phyloP scores from a whole-genome alignment of 2,797 vertebrate species.

The Ciconia nigra region DNA sequence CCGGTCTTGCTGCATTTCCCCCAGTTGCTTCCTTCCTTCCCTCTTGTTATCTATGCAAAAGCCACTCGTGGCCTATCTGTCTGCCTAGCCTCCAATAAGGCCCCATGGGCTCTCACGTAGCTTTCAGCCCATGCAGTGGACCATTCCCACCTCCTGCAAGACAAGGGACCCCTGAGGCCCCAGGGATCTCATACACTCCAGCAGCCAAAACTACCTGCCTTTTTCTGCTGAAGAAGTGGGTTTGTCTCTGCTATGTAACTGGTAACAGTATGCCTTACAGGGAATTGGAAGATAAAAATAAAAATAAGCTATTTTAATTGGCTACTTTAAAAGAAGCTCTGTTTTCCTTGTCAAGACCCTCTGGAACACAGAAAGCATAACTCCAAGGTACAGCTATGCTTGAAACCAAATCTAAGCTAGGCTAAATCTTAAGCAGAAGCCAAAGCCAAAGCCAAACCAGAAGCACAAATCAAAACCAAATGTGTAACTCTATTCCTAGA shows the following conservation, averaged over 20 bases:
- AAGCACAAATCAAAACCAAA: conserved; percentile 35
- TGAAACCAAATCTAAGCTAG: conserved; percentile 2
- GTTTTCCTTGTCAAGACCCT: background rate
- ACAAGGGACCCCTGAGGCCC: background rate
- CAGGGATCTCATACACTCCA: background rate
- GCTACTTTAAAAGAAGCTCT: background rate
- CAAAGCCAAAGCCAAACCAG: background rate
- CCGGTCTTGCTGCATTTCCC: background rate
- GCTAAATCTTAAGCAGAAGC: background rate
- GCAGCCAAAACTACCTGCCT: background rate
- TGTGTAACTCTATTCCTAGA: conserved; percentile 40
- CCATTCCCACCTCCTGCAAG: background rate
- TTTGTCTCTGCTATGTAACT: background rate
- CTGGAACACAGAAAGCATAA: background rate
- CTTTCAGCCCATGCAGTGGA: background rate
- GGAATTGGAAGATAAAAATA: background rate
- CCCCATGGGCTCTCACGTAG: fast-evolving
- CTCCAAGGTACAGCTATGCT: background rate
- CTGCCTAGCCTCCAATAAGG: background rate
- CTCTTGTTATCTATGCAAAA: background rate
- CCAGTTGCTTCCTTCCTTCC: background rate
- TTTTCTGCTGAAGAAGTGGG: background rate
- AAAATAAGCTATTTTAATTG: background rate
- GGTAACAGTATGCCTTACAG: background rate
- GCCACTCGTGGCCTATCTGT: fast-evolving